Evolutionary conservation across 1,140 invertebrate genomes (phyloP), one percentile per base, ranked within the genome.

Genomic region (Zaprionus davidi): DNA sequence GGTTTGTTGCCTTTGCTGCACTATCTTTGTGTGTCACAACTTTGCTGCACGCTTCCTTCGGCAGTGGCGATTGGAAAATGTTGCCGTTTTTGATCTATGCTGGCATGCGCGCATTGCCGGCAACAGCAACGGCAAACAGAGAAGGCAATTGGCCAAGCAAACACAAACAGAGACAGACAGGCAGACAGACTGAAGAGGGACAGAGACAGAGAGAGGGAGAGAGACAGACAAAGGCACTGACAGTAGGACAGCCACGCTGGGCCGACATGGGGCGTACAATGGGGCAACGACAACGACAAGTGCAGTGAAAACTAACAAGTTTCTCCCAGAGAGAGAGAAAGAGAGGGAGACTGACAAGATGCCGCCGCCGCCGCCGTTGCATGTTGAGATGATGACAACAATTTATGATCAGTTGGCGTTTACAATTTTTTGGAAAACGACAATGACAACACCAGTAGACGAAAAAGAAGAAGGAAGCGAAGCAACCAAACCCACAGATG

Each of bases 71-170:
- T 82, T 82, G 82, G 83, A 86, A 86, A 87, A 77, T 80, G 73
- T 86, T 79, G 77, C 83, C 73, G 77, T 86, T 87, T 90, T 87
- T 87, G 81, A 87, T 88, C 84, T 90, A 90, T 88, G 85, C 59
- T 88, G 81, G 83, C 83, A 87, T 87, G 84, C 78, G 83, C 83
- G 83, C 83, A 68, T 46, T 81, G 68, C 84, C 80, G 74, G 71
- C 83, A 86, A 85, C 69, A 15, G 36, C 36, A 63, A 82, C 68
- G 36, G 70, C 75, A 44, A 44, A 85, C 69, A 22, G 36, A 20
- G 49, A 82, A 65, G 46, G 71, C 75, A 77, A 77, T 77, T 77
- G 75, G 70, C 75, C 63, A 73, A 68, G 65, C 64, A 77, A 77
- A 77, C 70, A 77, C 57, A 71, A 55, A 76, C 74, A 76, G 15